These are phyloP conservation scores for Botrylloides violaceus DNA, from an alignment of 23 tunicate species.

Conservation along the genomic window DNA sequence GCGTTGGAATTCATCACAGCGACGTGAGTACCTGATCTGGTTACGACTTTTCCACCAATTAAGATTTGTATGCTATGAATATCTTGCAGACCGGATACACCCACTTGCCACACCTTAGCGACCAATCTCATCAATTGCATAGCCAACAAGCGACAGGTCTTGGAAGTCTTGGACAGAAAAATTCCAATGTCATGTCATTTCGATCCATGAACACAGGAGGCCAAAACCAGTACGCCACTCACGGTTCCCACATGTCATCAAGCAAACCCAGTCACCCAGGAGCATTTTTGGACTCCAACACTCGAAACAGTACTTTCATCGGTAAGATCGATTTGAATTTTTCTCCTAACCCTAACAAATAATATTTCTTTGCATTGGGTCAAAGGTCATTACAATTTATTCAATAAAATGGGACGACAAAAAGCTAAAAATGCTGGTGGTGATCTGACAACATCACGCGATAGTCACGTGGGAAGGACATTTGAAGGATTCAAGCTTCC, in stretches of 20 bases:
- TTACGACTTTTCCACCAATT: not conserved
- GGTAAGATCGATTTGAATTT: not conserved
- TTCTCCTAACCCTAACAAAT: not conserved
- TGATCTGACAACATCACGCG: conserved; percentile 50
- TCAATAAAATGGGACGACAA: conserved; percentile 45
- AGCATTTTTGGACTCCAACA: conserved; percentile 9
- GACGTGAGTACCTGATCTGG: conserved; percentile 42
- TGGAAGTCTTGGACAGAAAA: conserved; percentile 47
- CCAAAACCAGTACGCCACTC: conserved; percentile 7
- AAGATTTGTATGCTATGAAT: not conserved
- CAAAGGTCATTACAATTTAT: conserved; percentile 59
- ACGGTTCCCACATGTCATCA: not conserved
- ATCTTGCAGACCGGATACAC: conserved; percentile 29
- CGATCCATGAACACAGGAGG: conserved; percentile 39
- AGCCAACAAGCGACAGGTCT: conserved; percentile 7
- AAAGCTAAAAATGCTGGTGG: conserved; percentile 31
- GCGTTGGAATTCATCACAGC: conserved; percentile 31
- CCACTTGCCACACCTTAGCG: conserved; percentile 68
- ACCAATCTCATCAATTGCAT: conserved; percentile 32
- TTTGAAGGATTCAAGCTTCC: conserved; percentile 85
- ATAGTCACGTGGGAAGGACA: conserved; percentile 62
- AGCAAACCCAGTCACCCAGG: conserved; percentile 4
- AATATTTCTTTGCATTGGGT: not conserved
- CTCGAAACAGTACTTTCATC: conserved; percentile 7
- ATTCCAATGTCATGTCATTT: conserved; percentile 48